Conservation (phyloP, 1,140 invertebrate genomes). For the Papilio glaucus region DNA sequence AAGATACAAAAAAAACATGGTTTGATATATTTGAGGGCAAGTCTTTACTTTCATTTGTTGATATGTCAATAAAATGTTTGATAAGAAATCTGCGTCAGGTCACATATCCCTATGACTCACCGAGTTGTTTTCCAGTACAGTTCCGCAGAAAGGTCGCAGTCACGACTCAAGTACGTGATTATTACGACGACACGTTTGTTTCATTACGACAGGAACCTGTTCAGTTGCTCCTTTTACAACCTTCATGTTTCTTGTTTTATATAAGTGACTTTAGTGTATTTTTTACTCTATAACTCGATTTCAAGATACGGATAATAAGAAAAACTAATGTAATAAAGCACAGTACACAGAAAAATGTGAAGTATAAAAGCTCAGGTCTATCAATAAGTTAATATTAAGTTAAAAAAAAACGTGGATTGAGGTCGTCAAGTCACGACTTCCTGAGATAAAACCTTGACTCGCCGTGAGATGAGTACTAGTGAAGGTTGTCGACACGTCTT, state of each 20-base stretch:
- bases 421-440: conserved; percentile 36
- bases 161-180: conserved; percentile 15
- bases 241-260: background rate
- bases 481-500: conserved; percentile 13
- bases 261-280: background rate
- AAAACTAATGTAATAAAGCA: background rate
- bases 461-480: background rate
- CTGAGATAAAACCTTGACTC: conserved; percentile 30
- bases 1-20: too few relatives aligned
- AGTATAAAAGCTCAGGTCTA: conserved; percentile 15
- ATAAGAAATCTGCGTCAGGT: conserved; percentile 14
- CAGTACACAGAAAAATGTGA: background rate
- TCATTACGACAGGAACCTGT: conserved; percentile 1
- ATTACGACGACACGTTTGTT: background rate
- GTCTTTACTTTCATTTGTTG: background rate
- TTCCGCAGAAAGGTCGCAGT: background rate
- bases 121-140: conserved; percentile 18
- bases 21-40: too few relatives aligned
- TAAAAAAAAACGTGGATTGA: conserved; percentile 31
- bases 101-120: conserved; percentile 7
- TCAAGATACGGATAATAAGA: too few relatives aligned
- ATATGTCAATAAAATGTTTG: background rate
- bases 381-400: background rate
- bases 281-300: too few relatives aligned
- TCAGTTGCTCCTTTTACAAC: conserved; percentile 6